phyloP scores from a whole-genome alignment of 2,888 invertebrate species.

The Cataglyphis rosenhaueri region DNA sequence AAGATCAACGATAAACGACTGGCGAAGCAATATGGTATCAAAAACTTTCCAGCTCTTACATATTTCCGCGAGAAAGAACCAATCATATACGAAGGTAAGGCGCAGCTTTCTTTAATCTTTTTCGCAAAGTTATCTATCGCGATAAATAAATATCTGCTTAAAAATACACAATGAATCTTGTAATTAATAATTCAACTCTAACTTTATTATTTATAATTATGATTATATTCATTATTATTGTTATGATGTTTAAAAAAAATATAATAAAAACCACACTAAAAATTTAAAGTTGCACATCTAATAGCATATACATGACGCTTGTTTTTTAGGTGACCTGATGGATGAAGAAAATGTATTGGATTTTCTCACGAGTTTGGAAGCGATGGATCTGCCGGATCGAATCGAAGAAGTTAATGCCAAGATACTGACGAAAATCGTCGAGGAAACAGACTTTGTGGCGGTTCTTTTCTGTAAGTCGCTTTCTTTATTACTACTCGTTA shows the following conservation, averaged over 20 bases:
- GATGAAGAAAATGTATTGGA: conserved; percentile 97
- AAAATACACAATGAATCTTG: not conserved
- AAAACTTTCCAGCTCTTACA: conserved; percentile 97
- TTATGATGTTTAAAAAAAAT: not conserved
- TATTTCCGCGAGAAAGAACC: conserved; percentile 99
- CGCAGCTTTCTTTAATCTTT: not conserved
- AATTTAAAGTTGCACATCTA: not conserved
- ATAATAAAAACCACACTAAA: not conserved
- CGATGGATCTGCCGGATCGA: conserved; percentile 97
- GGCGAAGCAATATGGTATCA: conserved; percentile 98
- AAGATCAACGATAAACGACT: conserved; percentile 98
- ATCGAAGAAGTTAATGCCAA: conserved; percentile 98
- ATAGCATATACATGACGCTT: not conserved
- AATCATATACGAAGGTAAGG: conserved; percentile 96
- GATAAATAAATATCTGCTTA: not conserved
- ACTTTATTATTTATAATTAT: conserved; percentile 1
- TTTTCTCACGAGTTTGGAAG: conserved; percentile 97
- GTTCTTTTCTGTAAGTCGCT: conserved; percentile 96
- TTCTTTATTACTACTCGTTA: conserved; percentile 38
- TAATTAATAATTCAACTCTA: not conserved
- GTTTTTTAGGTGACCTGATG: conserved; percentile 94
- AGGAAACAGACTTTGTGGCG: conserved; percentile 96
- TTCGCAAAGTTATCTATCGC: not conserved
- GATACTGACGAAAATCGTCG: conserved; percentile 95
- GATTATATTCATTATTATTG: not conserved